Conservation (phyloP, 2,888 invertebrate genomes). For the Entomobrya multifasciata region DNA sequence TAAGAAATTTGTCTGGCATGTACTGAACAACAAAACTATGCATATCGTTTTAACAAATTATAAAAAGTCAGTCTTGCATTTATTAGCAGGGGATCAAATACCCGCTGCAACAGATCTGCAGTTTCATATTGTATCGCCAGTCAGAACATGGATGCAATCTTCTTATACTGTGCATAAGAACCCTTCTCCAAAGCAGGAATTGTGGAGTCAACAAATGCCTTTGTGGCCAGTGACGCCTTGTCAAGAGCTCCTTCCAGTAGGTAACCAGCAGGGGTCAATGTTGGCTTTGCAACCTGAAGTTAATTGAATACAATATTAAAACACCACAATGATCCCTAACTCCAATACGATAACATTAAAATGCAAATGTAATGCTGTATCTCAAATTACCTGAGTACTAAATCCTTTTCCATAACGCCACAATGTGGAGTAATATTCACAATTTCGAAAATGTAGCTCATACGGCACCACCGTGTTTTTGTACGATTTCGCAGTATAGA, state of each 20-base stretch:
- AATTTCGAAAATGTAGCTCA: conserved; percentile 22
- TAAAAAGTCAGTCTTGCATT: too few species aligned
- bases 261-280: neutral
- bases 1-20: too few species aligned
- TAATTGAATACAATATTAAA: neutral
- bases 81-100: too few species aligned
- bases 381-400: conserved; percentile 32
- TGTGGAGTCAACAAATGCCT: neutral
- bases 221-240: too few species aligned
- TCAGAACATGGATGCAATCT: too few species aligned
- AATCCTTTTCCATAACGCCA: conserved; percentile 43
- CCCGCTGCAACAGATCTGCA: too few species aligned
- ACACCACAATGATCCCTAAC: neutral
- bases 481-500: neutral
- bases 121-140: too few species aligned
- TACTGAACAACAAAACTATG: too few species aligned
- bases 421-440: conserved; percentile 42
- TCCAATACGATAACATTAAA: too few species aligned
- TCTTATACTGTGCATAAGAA: too few species aligned
- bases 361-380: neutral
- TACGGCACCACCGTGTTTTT: neutral
- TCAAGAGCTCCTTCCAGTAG: neutral
- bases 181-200: neutral
- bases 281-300: conserved; percentile 6
- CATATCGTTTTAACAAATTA: too few species aligned